A percentile compares a stretch with the other conserved stretches of the same genome.
Evolutionary conservation across 2,888 invertebrate genomes (phyloP).

Genomic region (Selenia dentaria): DNA sequence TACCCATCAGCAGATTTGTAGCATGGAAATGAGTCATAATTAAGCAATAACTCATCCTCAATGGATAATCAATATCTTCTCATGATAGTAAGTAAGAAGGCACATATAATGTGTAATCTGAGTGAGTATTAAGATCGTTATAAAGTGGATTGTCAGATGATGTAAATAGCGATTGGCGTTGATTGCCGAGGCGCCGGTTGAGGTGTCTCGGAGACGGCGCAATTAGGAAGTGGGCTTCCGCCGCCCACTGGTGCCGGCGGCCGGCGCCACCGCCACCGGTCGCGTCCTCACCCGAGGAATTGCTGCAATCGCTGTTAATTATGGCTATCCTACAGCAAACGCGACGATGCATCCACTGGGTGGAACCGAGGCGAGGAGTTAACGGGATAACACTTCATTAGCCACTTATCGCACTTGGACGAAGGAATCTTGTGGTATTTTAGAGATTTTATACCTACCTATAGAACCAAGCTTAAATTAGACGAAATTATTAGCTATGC

Average conservation of each 20-base stretch:
- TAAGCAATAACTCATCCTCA: constrained; percentile 16
- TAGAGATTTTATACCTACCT: too few species aligned
- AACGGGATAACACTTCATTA: constrained; percentile 26
- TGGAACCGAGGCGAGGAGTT: constrained; percentile 22
- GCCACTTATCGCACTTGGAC: constrained; percentile 7
- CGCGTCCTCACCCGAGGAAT: constrained; percentile 67
- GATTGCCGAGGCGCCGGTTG: constrained; percentile 81
- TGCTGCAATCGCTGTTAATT: constrained; percentile 78
- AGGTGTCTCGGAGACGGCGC: constrained; percentile 75
- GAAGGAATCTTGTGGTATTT: too few species aligned
- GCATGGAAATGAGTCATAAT: constrained; percentile 25
- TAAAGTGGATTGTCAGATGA: constrained; percentile 49
- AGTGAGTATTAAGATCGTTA: constrained; percentile 31
- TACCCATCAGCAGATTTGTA: constrained; percentile 11
- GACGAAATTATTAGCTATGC: too few species aligned
- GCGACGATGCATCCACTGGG: constrained; percentile 24
- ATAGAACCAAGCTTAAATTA: too few species aligned
- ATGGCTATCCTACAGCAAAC: constrained; percentile 52
- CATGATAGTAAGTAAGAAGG: constrained; percentile 4
- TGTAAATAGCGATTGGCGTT: constrained; percentile 68
- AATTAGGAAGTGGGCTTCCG: constrained; percentile 83
- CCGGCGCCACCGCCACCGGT: constrained; percentile 63
- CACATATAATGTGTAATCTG: constrained; percentile 13
- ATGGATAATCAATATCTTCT: constrained; percentile 16
- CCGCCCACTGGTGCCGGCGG: constrained; percentile 73